phyloP scores from a whole-genome alignment of 2,797 vertebrate species.

The Megaceryle alcyon region DNA sequence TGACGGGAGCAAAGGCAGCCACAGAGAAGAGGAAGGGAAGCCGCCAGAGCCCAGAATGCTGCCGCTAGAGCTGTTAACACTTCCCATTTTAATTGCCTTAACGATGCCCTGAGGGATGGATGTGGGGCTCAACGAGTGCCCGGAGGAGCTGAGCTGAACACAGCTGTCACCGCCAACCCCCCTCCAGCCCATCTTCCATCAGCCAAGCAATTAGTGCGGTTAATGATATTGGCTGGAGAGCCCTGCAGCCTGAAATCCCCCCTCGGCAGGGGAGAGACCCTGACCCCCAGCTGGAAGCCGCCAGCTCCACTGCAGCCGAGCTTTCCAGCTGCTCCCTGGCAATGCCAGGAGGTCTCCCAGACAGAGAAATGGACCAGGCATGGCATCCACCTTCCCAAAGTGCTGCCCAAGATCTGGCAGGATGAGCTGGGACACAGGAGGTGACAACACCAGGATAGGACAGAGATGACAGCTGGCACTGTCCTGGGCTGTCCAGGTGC shows the following conservation, averaged over 20 bases:
- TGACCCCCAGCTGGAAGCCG: background rate
- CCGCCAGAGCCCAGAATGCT: background rate
- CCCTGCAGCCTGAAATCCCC: background rate
- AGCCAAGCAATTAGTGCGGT: slow-evolving; percentile 70
- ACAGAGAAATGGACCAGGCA: rapidly evolving
- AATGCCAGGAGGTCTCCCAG: background rate
- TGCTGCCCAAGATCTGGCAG: background rate
- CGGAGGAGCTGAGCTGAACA: background rate
- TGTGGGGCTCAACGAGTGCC: background rate
- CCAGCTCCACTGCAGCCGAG: rapidly evolving
- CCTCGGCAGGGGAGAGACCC: background rate
- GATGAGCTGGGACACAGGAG: background rate
- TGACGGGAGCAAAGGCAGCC: background rate
- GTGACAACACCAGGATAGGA: background rate
- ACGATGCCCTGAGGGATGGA: slow-evolving; percentile 39
- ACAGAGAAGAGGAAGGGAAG: background rate
- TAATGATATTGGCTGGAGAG: slow-evolving; percentile 14
- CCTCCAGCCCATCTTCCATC: background rate
- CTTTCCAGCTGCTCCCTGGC: background rate
- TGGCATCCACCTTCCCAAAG: background rate
- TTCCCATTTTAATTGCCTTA: slow-evolving; percentile 56
- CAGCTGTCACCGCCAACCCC: slow-evolving; percentile 19
- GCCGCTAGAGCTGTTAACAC: slow-evolving; percentile 9
- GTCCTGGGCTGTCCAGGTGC: background rate
- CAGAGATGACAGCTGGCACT: background rate